Conservation (phyloP, 2,888 invertebrate genomes). For the Diarsia dahlii region DNA sequence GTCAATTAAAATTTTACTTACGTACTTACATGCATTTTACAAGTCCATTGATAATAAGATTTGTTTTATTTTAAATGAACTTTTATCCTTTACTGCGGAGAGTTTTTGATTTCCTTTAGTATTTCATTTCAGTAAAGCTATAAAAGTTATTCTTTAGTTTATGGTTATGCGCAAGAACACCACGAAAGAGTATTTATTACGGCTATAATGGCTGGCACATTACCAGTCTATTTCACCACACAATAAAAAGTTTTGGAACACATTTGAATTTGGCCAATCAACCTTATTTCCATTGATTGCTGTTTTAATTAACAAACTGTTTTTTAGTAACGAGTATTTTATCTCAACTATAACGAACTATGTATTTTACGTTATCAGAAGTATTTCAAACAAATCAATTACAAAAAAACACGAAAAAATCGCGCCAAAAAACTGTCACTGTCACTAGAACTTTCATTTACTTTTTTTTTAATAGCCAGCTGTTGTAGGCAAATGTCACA, state of each 20-base stretch:
- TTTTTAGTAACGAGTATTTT: constrained; percentile 19
- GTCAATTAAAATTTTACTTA: constrained; percentile 29
- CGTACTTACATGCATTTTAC: constrained; percentile 68
- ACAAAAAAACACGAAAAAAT: constrained; percentile 9
- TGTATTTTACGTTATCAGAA: constrained; percentile 14
- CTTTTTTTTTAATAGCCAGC: constrained; percentile 59
- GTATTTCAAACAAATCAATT: constrained; percentile 7
- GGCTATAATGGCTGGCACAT: background rate
- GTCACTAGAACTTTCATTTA: constrained; percentile 17
- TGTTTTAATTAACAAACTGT: constrained; percentile 24
- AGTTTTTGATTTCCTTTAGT: constrained; percentile 5
- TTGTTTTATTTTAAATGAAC: constrained; percentile 11
- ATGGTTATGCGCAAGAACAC: constrained; percentile 26
- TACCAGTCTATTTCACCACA: constrained; percentile 32
- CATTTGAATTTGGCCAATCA: constrained; percentile 29
- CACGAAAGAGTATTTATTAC: constrained; percentile 32
- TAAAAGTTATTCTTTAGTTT: constrained; percentile 35
- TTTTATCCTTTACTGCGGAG: constrained; percentile 3
- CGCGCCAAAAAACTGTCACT: constrained; percentile 41
- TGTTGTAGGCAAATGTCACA: constrained; percentile 66
- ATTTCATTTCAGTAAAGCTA: constrained; percentile 30
- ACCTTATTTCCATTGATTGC: constrained; percentile 23
- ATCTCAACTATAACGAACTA: background rate
- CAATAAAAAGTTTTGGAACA: constrained; percentile 11
- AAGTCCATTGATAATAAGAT: constrained; percentile 40